Percentiles rank a stretch among this genome's conserved stretches.
phyloP scores from a whole-genome alignment of 1,140 invertebrate species.

The Brachionus manjavacas region DNA sequence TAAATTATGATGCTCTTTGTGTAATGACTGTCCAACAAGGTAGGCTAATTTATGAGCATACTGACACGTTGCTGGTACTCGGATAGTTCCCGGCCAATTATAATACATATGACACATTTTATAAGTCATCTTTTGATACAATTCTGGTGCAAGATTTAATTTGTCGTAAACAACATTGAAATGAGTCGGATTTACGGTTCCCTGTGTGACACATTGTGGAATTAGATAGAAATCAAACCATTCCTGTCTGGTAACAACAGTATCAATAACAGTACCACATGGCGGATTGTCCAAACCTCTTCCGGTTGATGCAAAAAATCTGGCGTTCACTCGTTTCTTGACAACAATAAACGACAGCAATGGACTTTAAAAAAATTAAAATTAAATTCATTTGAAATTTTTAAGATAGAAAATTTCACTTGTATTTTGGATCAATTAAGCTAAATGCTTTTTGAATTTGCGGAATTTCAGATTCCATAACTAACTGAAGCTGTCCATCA shows the following conservation, averaged over 20 bases:
- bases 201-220: conserved; percentile 69
- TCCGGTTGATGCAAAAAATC: conserved; percentile 30
- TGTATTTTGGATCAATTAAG: conserved; percentile 22
- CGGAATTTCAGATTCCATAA: conserved; percentile 16
- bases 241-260: conserved; percentile 72
- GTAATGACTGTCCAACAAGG: conserved; percentile 68
- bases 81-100: conserved; percentile 80
- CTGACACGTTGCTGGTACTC: conserved; percentile 79
- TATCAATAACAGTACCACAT: conserved; percentile 78
- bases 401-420: not conserved
- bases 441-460: conserved; percentile 40
- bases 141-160: conserved; percentile 63
- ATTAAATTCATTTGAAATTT: not conserved
- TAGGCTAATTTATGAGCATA: conserved; percentile 76
- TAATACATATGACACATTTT: conserved; percentile 78
- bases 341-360: conserved; percentile 42
- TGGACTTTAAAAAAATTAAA: not conserved
- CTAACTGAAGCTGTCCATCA: conserved; percentile 71
- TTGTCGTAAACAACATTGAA: conserved; percentile 71
- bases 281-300: conserved; percentile 67
- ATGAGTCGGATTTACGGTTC: conserved; percentile 73
- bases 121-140: conserved; percentile 72
- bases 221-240: conserved; percentile 78
- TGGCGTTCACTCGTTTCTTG: conserved; percentile 58
- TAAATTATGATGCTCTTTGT: conserved; percentile 59